Conservation (phyloP, 1,140 invertebrate genomes). For the Drosophila lacertosa region DNA sequence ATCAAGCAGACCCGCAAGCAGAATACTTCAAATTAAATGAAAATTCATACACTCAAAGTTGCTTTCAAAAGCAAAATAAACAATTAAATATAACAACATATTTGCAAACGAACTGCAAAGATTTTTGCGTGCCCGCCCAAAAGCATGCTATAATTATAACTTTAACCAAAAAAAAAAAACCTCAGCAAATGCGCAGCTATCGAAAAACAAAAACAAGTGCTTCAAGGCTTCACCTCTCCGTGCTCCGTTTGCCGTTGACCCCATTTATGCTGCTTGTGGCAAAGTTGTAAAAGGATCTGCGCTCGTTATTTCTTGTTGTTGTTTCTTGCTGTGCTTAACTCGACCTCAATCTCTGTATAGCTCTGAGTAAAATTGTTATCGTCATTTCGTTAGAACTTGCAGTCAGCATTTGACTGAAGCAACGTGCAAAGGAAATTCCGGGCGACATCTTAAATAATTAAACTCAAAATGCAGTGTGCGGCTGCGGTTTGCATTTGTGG, state of each 20-base stretch:
- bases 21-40: conserved; percentile 2
- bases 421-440: too few species aligned
- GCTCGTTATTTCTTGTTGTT: too few species aligned
- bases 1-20: conserved; percentile 1
- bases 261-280: background rate
- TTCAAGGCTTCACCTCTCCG: background rate
- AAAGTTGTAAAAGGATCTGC: too few species aligned
- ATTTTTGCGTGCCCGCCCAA: conserved; percentile 23
- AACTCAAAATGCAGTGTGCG: conserved; percentile 27
- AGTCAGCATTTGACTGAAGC: too few species aligned
- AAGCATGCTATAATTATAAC: conserved; percentile 21
- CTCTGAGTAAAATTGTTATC: too few species aligned
- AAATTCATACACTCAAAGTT: background rate
- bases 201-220: conserved; percentile 1
- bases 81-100: conserved; percentile 1
- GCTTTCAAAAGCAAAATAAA: background rate
- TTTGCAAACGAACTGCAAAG: background rate
- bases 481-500: conserved; percentile 44
- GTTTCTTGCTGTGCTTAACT: too few species aligned
- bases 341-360: too few species aligned
- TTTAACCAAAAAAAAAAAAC: background rate
- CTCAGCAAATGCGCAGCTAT: background rate
- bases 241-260: background rate
- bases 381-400: too few species aligned
- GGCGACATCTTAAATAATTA: background rate